A percentile compares a stretch with the other conserved stretches of the same genome.
These are phyloP conservation scores for Platynereis dumerilii DNA, from an alignment of 2,888 invertebrate species.

Conservation along the genomic window DNA sequence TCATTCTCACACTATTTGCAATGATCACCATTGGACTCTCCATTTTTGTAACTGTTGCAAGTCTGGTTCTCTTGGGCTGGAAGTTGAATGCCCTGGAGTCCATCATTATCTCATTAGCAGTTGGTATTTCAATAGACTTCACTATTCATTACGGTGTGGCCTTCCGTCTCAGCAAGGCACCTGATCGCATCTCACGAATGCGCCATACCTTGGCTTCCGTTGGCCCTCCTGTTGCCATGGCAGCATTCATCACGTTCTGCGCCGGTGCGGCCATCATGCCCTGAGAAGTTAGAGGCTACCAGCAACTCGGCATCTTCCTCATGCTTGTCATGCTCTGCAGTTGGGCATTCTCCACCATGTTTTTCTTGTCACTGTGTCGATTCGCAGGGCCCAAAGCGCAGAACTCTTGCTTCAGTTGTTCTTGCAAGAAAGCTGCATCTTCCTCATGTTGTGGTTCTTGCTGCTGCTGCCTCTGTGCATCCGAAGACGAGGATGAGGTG, in stretches of 20 bases:
- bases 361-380: slow-evolving; percentile 68
- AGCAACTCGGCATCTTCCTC: slow-evolving; percentile 86
- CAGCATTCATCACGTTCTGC: slow-evolving; percentile 82
- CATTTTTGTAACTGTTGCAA: slow-evolving; percentile 78
- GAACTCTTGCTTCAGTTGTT: too few relatives aligned
- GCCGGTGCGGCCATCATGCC: slow-evolving; percentile 86
- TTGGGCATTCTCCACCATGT: slow-evolving; percentile 69
- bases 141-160: slow-evolving; percentile 86
- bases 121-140: slow-evolving; percentile 89
- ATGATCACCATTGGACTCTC: slow-evolving; percentile 84
- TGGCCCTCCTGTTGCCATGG: slow-evolving; percentile 83
- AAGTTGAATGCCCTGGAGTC: slow-evolving; percentile 89
- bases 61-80: slow-evolving; percentile 73
- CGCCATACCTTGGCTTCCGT: slow-evolving; percentile 63
- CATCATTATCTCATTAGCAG: slow-evolving; percentile 87
- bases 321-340: slow-evolving; percentile 85
- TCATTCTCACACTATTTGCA: slow-evolving; percentile 81
- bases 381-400: slow-evolving; percentile 71
- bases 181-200: slow-evolving; percentile 11
- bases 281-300: slow-evolving; percentile 84
- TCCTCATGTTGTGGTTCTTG: too few relatives aligned
- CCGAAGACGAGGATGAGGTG: too few relatives aligned
- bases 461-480: too few relatives aligned
- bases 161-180: slow-evolving; percentile 65
- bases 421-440: too few relatives aligned